Evolutionary conservation across 30 jellyfish, hydroid and myxozoan genomes (phyloP), one percentile per base, ranked within the genome.

Genomic region (Aurelia coerulea): DNA sequence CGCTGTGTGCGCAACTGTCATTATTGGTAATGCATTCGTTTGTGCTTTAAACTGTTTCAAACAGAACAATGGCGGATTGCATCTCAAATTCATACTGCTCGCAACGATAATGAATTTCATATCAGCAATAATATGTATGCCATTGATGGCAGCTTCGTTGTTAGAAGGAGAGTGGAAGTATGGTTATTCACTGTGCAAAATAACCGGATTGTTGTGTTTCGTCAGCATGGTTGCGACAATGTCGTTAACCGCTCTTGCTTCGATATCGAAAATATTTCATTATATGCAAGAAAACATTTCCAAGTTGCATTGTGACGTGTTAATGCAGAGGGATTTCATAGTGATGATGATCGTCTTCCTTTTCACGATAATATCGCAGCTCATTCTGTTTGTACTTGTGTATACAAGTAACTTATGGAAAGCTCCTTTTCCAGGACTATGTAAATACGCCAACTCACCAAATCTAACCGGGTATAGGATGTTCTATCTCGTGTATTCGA

Each of bases 1-100:
- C 34, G 99, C 99, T 12, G 99, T 95, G 23, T 95, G 99, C 76
- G 99, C 99, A 15, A 97, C 99, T 62, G 99, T 95, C 11, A 67
- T 95, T 4, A 95, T 95, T 53, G 99, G 99, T 65, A 95, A 95
- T 59, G 97, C 90, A 4, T 95, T 95, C 65, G 90, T 95, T 62
- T 95, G 96, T 70, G 97, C 97, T 0, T 64, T 95, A 71, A 95
- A 89, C 81, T 95, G 99, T 62, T 95, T 89, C 73, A 91, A 90
- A 67, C 73, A 78, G 51, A 91, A 67, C 53, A 35, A 49, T 65
- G 88, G 71, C 5, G 88, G 84, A 6, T 12, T 80, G 12, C 83
- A 89, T 68, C 76, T 88, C 46, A 95, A 79, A 83, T 90, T 95
- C 62, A 85, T 86, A 7, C 73, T 95, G 71, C 37, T 90, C 3